Conservation (phyloP, 2,888 invertebrate genomes). For the Drosophila prolongata region DNA sequence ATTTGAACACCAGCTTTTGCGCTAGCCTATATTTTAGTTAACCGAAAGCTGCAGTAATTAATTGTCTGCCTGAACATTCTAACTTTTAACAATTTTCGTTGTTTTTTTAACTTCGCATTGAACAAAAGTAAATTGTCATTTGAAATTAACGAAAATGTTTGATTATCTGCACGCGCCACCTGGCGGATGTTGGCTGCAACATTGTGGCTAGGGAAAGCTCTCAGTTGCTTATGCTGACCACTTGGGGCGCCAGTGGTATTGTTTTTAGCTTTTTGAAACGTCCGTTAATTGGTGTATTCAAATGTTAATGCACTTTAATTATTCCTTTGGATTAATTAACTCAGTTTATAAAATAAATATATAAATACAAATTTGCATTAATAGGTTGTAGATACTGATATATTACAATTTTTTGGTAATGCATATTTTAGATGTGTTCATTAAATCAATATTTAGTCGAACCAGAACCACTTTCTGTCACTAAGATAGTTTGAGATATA, state of each 20-base stretch:
- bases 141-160: slow-evolving; percentile 5
- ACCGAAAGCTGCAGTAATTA: neutral
- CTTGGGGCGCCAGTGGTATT: neutral
- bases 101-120: neutral
- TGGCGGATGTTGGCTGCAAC: neutral
- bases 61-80: neutral
- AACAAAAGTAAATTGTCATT: neutral
- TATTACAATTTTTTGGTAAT: no score
- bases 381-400: no score
- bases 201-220: neutral
- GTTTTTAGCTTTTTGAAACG: neutral
- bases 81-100: neutral
- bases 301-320: no score
- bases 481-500: no score
- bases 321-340: neutral
- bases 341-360: no score
- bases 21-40: neutral
- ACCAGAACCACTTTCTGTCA: no score
- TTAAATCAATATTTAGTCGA: no score
- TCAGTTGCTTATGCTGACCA: neutral
- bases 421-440: no score
- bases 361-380: no score
- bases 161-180: neutral
- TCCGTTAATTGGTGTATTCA: neutral
- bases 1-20: slow-evolving; percentile 46